These are phyloP conservation scores for Melanotaenia maccullochi DNA, from an alignment of 2,797 vertebrate species.

Conservation along the genomic window DNA sequence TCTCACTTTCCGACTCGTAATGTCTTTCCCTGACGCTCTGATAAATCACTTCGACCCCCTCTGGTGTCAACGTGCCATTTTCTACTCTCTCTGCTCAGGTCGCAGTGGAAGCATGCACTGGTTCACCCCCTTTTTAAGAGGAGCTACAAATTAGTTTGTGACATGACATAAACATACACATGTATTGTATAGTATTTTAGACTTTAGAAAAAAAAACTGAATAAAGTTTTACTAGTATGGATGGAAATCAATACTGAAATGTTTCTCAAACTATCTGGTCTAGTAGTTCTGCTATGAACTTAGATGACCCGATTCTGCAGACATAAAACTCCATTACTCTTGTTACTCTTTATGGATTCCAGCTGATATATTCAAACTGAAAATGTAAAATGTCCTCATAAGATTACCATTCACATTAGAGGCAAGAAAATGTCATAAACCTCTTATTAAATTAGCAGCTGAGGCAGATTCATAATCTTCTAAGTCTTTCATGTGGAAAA, in stretches of 20 bases:
- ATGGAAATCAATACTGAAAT: slow-evolving; percentile 7
- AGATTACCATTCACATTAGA: slow-evolving; percentile 5
- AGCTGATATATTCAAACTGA: slow-evolving; percentile 29
- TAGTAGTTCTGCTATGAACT: slow-evolving; percentile 36
- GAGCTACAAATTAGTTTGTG: neutral
- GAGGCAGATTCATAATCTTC: slow-evolving; percentile 4
- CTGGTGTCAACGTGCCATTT: neutral
- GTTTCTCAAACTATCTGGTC: slow-evolving; percentile 37
- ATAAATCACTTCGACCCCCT: slow-evolving; percentile 57
- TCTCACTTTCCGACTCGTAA: slow-evolving; percentile 52
- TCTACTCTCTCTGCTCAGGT: neutral
- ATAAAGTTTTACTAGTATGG: neutral
- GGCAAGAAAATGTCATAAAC: slow-evolving; percentile 1
- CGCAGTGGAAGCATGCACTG: neutral
- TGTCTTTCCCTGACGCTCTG: slow-evolving; percentile 33
- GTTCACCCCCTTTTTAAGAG: neutral
- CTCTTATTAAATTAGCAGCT: slow-evolving; percentile 16
- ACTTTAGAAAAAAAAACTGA: neutral
- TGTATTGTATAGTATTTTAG: neutral
- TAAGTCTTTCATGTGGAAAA: slow-evolving; percentile 38
- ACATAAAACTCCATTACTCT: slow-evolving; percentile 30
- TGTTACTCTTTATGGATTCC: slow-evolving; percentile 44
- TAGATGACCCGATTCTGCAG: slow-evolving; percentile 23
- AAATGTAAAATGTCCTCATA: slow-evolving; percentile 21
- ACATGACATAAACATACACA: slow-evolving; percentile 6